These are phyloP conservation scores for Phoxinus phoxinus DNA, from an alignment of 2,113 vertebrate species.

Conservation along the genomic window DNA sequence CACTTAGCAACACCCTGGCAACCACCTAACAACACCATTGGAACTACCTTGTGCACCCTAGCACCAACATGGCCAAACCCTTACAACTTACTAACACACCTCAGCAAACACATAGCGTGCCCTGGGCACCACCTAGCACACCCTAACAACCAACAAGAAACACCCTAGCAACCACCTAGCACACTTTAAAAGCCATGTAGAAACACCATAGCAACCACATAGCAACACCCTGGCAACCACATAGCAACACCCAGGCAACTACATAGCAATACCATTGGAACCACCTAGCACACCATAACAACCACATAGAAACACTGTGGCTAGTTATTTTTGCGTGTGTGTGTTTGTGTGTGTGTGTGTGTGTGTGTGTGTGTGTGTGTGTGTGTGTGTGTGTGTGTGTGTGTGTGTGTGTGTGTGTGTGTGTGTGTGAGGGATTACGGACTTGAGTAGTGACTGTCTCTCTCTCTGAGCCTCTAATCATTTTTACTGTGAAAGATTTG, in stretches of 20 bases:
- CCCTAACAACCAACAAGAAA: neutral
- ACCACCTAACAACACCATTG: neutral
- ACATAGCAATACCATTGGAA: neutral
- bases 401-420: neutral
- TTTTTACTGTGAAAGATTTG: constrained; percentile 63
- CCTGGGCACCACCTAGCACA: neutral
- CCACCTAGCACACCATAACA: neutral
- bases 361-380: neutral
- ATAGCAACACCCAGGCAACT: neutral
- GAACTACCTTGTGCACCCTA: neutral
- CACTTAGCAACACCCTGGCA: neutral
- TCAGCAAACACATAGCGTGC: neutral
- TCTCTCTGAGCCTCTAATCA: constrained; percentile 60
- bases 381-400: neutral
- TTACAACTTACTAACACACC: neutral
- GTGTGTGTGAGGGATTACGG: constrained; percentile 54
- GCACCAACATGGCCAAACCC: neutral
- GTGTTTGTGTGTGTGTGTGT: neutral
- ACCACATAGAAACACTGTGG: neutral
- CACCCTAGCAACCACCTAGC: neutral
- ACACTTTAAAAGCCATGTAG: neutral
- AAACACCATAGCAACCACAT: neutral
- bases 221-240: neutral
- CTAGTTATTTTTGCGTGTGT: neutral
- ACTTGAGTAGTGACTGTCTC: constrained; percentile 53